Base-by-base conservation (phyloP, 2,113 vertebrate species). In the Neofelis nebulosa region DNA sequence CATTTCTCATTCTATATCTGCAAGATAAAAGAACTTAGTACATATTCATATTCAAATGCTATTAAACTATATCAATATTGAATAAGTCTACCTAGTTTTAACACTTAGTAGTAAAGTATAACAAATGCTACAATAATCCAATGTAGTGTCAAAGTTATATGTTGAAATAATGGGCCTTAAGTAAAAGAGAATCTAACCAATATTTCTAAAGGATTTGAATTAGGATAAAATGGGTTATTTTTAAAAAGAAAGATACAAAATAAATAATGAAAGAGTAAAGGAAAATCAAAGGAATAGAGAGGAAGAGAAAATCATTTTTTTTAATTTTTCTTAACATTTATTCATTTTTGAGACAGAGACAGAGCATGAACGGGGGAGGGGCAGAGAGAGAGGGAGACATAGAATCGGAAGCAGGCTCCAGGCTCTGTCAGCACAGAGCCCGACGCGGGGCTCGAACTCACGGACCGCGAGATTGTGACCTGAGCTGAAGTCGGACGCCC, bases 31-130 rank as follows among this genome's bases (percentile, higher is more conserved):
- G 11, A 89, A 85, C 86, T 57, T 87, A 55, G 5, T 71, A 57
- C 45, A 18, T 23, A 86, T 92, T 94, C 48, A 65, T 65, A 81
- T 57, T 94, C n/a, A 89, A 86, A 89, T 31, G 8, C 31, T 76
- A 74, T 85, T 94, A 89, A 93, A 94, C 11, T 48, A 81, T 11
- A 92, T 81, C 18, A 94, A 55, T 89, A 89, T 94, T 87, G 85
- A 91, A 15, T 55, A 93, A 83, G 69, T 50, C 21, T 88, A 78
- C 82, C 29, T 82, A 50, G 7, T 83, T 38, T 12, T 92, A 90
- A 83, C 25, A 78, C 48, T 68, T 87, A 80, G 7, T 68, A 87
- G 27, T 63, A 93, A 89, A 88, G 11, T 85, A 23, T 85, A 78
- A 25, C 5, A 94, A 92, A 95, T 57, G 55, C 5, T 50, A 10